phyloP scores from a whole-genome alignment of 2,113 vertebrate species.

The Accipiter virgatus region DNA sequence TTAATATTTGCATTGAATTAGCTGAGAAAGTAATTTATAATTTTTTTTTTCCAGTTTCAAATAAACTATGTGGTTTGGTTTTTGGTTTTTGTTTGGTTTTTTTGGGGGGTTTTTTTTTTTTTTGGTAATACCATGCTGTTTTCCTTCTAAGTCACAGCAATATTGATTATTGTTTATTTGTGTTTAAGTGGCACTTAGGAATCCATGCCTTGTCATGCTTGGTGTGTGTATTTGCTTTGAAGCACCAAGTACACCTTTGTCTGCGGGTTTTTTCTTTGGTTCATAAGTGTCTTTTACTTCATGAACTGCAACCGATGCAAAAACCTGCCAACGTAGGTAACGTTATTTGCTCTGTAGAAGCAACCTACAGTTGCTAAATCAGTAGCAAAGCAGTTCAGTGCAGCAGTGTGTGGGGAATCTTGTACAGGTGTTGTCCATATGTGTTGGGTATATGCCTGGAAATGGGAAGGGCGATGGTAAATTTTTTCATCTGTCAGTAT shows the following conservation, averaged over 20 bases:
- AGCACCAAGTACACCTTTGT: background rate
- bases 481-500: constrained; percentile 38
- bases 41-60: background rate
- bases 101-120: background rate
- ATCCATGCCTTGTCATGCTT: background rate
- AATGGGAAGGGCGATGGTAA: background rate
- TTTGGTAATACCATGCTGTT: background rate
- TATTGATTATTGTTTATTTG: constrained; percentile 25
- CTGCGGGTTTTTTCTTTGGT: background rate
- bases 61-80: background rate
- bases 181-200: background rate
- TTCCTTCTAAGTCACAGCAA: background rate
- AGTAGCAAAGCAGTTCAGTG: background rate
- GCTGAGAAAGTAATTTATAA: background rate
- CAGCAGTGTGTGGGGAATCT: background rate
- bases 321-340: background rate
- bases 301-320: background rate
- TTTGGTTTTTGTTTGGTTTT: background rate
- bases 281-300: background rate
- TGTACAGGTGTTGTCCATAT: constrained; percentile 36
- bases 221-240: background rate
- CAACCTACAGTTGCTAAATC: background rate
- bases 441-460: constrained; percentile 36
- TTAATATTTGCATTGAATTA: background rate
- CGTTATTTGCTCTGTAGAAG: background rate